These are phyloP conservation scores for Drosophila lacicola DNA, from an alignment of 2,888 invertebrate species.

Conservation along the genomic window DNA sequence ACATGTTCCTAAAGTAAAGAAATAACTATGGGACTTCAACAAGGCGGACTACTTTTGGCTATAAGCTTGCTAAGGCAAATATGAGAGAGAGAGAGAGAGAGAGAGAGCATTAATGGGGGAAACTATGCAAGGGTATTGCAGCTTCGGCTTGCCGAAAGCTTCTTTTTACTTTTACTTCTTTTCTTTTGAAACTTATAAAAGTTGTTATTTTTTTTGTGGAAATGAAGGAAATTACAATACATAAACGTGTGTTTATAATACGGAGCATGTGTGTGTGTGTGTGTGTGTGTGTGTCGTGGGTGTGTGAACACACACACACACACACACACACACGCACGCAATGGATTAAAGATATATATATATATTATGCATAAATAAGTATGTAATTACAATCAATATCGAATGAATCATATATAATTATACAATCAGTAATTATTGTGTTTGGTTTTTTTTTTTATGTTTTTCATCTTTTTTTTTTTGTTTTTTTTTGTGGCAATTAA, in stretches of 20 bases:
- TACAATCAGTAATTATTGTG: constrained; percentile 66
- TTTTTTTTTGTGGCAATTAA: constrained; percentile 47
- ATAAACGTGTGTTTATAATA: constrained; percentile 27
- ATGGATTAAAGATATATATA: constrained; percentile 4
- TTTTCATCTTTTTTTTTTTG: constrained; percentile 1
- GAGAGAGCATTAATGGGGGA: no score
- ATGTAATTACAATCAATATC: constrained; percentile 73
- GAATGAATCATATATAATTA: constrained; percentile 72
- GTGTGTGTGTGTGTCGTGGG: constrained; percentile 19
- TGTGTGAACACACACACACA: constrained; percentile 3
- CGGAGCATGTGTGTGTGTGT: constrained; percentile 6
- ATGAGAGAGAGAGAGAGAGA: no score
- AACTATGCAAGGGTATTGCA: constrained; percentile 1
- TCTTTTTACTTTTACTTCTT: not conserved
- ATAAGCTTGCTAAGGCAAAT: no score
- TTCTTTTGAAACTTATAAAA: constrained; percentile 32
- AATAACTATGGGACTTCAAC: no score
- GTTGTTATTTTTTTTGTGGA: constrained; percentile 10
- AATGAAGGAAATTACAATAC: constrained; percentile 54
- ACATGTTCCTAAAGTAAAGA: no score
- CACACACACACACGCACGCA: not conserved
- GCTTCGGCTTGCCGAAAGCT: constrained; percentile 4
- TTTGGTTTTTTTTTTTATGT: constrained; percentile 5
- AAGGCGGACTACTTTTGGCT: no score
- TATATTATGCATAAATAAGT: constrained; percentile 60